These are phyloP conservation scores for Bombus balteatus DNA, from an alignment of 1,140 invertebrate genomes.

Conservation along the genomic window DNA sequence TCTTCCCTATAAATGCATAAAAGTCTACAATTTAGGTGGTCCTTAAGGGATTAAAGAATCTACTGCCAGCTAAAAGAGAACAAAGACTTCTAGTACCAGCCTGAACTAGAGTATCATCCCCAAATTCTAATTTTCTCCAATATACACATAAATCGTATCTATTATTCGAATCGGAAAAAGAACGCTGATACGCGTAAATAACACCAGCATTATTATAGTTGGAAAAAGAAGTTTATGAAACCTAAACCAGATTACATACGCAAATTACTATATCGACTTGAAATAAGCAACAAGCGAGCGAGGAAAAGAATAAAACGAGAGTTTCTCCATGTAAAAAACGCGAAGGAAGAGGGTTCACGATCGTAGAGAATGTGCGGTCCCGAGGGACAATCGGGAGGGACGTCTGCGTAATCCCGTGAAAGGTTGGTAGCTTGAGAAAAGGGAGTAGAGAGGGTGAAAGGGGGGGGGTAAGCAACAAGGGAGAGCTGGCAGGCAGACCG, in stretches of 20 bases:
- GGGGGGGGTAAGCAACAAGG: constrained; percentile 41
- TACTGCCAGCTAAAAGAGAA: too few relatives aligned
- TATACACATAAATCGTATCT: too few relatives aligned
- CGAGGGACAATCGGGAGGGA: constrained; percentile 58
- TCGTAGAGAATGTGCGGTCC: constrained; percentile 64
- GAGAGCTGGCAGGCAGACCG: constrained; percentile 73
- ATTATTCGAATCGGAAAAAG: too few relatives aligned
- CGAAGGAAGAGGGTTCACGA: constrained; percentile 13
- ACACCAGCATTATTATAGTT: not conserved
- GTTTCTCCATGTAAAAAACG: not conserved
- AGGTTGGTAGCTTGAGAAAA: constrained; percentile 19
- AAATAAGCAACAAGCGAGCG: not conserved
- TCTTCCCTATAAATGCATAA: too few relatives aligned
- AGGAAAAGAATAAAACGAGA: not conserved
- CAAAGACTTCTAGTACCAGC: too few relatives aligned
- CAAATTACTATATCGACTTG: not conserved
- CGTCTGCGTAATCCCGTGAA: constrained; percentile 30
- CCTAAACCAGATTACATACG: not conserved
- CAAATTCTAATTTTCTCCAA: too few relatives aligned
- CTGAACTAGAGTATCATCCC: too few relatives aligned
- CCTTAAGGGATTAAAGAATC: too few relatives aligned
- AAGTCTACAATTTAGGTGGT: too few relatives aligned
- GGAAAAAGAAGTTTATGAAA: not conserved
- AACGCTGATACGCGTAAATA: not conserved
- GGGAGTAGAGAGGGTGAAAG: constrained; percentile 40